These are phyloP conservation scores for Anniella stebbinsi DNA, from an alignment of 2,797 vertebrate species.

Conservation along the genomic window DNA sequence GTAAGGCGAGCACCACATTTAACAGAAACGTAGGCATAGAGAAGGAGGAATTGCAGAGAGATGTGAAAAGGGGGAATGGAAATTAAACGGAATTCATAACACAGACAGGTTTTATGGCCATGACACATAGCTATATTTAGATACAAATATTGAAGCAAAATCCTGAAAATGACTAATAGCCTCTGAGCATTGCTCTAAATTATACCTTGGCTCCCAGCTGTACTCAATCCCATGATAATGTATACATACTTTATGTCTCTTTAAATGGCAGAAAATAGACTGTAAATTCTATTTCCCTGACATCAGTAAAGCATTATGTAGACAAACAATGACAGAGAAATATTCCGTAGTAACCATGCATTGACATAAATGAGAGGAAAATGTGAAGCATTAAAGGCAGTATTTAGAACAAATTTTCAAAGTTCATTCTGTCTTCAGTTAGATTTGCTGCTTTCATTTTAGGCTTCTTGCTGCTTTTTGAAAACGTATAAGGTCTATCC, in stretches of 20 bases:
- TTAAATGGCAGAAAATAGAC: constrained; percentile 28
- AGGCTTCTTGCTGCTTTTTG: not conserved
- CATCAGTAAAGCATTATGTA: constrained; percentile 46
- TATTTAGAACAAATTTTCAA: constrained; percentile 17
- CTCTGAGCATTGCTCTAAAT: constrained; percentile 38
- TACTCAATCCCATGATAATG: constrained; percentile 23
- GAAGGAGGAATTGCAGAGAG: not conserved
- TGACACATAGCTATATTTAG: not conserved
- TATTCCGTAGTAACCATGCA: constrained; percentile 9
- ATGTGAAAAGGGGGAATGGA: constrained; percentile 6
- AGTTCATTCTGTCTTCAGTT: not conserved
- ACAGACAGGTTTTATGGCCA: constrained; percentile 19
- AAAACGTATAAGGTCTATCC: not conserved
- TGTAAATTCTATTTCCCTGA: constrained; percentile 53
- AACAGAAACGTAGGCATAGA: constrained; percentile 11
- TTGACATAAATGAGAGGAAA: constrained; percentile 34
- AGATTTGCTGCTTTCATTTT: not conserved
- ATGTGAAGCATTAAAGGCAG: not conserved
- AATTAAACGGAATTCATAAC: constrained; percentile 33
- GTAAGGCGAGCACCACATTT: not conserved
- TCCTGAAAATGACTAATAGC: constrained; percentile 14
- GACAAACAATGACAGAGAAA: constrained; percentile 35
- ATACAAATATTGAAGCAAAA: constrained; percentile 29
- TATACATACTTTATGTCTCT: constrained; percentile 19
- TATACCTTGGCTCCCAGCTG: constrained; percentile 13